Evolutionary conservation across 2,888 invertebrate genomes (phyloP), one percentile per base, ranked within the genome.

Genomic region (Protophormia terraenovae): DNA sequence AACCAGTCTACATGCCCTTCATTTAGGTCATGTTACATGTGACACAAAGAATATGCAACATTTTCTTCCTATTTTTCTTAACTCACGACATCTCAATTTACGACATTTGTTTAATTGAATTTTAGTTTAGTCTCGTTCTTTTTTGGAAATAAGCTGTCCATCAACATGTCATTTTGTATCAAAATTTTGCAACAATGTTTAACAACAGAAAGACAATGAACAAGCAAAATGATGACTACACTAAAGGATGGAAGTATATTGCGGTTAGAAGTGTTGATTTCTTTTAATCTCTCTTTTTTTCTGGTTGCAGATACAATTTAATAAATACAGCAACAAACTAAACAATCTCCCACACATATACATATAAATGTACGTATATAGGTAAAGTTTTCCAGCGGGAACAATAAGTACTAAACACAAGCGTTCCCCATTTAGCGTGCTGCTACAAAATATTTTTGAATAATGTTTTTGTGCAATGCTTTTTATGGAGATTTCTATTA

Each of bases 151-250:
- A 24, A 38, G 12, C 10, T 53, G 71, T 53, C 55, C 55, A 55
- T 71, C 55, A 38, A 71, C n/a, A 71, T 71, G 71, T 71, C 38
- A 71, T 71, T 71, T 71, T 55, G 16, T 10, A 53, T 27, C n/a
- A 55, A 55, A 55, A 38, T 38, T 53, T 55, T 27, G 6, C 8
- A 29, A 27, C 27, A 66, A 45, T 45, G 12, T 38, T 38, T 14
- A 64, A 64, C 38, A 14, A 10, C 19, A 53, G 27, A 55, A 12
- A 14, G 24, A n/a, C 24, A n/a, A n/a, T n/a, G 1, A 29, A 55
- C 2, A n/a, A n/a, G n/a, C n/a, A n/a, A n/a, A n/a, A n/a, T 27
- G 5, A 29, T 35, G 35, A 60, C 35, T 19, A 60, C 19, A 32
- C 19, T 35, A 35, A 16, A 62, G 12, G 29, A 14, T 14, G 38